These are phyloP conservation scores for Brevimyrus niger DNA, from an alignment of 2,113 vertebrate genomes.

Conservation along the genomic window DNA sequence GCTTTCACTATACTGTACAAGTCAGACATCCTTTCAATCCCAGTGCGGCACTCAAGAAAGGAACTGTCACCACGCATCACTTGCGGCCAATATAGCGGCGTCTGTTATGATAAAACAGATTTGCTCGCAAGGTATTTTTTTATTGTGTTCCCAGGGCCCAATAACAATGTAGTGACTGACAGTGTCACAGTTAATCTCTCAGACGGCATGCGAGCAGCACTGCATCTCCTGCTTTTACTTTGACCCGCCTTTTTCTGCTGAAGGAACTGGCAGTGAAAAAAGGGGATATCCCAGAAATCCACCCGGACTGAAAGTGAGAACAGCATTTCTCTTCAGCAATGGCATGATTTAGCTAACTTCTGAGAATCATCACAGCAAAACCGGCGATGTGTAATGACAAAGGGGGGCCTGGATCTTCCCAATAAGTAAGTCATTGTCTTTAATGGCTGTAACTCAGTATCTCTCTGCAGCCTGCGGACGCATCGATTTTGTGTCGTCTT, in stretches of 20 bases:
- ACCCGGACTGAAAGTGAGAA: background rate
- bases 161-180: background rate
- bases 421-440: background rate
- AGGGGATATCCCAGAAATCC: background rate
- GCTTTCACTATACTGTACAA: background rate
- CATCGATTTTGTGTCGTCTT: conserved; percentile 28
- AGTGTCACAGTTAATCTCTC: background rate
- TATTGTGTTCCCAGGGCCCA: background rate
- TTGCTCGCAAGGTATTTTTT: background rate
- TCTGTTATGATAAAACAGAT: conserved; percentile 1
- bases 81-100: background rate
- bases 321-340: background rate
- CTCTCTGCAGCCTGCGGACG: conserved; percentile 1
- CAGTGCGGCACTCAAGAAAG: background rate
- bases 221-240: background rate
- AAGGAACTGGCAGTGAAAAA: background rate
- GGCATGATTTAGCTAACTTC: background rate
- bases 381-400: background rate
- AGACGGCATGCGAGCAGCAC: background rate
- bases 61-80: background rate
- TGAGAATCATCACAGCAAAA: background rate
- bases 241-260: background rate
- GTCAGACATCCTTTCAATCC: background rate
- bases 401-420: background rate
- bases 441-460: conserved; percentile 14